These are phyloP conservation scores for Aphelinus certus DNA, from an alignment of 1,140 invertebrate genomes.

Conservation along the genomic window DNA sequence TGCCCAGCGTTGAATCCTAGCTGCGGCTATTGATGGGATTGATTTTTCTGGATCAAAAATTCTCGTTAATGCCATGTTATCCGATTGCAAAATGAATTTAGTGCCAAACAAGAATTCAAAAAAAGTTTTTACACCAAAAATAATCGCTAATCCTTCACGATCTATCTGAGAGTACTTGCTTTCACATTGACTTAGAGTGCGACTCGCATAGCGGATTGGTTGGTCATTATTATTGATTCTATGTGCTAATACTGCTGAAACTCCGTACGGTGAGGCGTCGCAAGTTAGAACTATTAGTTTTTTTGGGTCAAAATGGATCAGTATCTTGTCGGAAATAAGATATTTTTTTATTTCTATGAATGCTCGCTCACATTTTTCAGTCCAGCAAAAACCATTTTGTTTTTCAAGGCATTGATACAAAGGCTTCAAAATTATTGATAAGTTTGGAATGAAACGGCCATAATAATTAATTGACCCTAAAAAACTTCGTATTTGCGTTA, in stretches of 20 bases:
- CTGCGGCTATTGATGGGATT: conserved; percentile 18
- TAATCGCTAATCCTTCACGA: conserved; percentile 11
- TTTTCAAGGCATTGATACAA: too few relatives aligned
- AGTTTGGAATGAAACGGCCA: too few relatives aligned
- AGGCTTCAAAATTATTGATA: too few relatives aligned
- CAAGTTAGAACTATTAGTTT: too few relatives aligned
- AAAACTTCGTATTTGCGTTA: too few relatives aligned
- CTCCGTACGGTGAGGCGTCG: too few relatives aligned
- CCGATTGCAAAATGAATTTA: conserved; percentile 17
- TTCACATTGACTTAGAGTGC: neutral
- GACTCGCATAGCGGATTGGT: conserved; percentile 1
- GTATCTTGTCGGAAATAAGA: too few relatives aligned
- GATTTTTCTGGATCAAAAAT: conserved; percentile 14
- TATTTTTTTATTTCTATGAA: too few relatives aligned
- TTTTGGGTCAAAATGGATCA: too few relatives aligned
- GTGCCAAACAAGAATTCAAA: conserved; percentile 15
- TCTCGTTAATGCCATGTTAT: neutral
- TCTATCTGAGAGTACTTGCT: conserved; percentile 15
- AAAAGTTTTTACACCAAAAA: conserved; percentile 7
- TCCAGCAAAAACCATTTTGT: too few relatives aligned
- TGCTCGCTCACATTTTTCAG: too few relatives aligned
- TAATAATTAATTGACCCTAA: too few relatives aligned
- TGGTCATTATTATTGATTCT: neutral
- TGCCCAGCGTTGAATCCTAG: neutral
- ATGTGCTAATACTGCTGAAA: conserved; percentile 30